These are phyloP conservation scores for Plutomurus gul DNA, from an alignment of 1,140 invertebrate species.

Conservation along the genomic window DNA sequence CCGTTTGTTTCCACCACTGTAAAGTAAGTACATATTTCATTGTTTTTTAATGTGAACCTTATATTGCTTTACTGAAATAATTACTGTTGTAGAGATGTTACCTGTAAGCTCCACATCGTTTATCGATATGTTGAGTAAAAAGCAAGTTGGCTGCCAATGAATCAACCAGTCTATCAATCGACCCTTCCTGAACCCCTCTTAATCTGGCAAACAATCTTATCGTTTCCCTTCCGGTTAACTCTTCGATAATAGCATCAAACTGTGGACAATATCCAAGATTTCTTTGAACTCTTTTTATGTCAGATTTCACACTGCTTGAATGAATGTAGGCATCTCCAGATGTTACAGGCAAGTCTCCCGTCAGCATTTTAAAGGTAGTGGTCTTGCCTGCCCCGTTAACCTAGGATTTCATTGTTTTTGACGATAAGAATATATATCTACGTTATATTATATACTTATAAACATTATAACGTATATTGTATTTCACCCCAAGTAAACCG, in stretches of 20 bases:
- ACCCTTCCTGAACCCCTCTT: constrained; percentile 66
- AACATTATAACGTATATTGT: too few species aligned
- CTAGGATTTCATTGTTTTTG: too few species aligned
- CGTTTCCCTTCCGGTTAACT: constrained; percentile 79
- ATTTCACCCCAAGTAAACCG: constrained; percentile 44
- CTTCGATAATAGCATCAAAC: constrained; percentile 73
- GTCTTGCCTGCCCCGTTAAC: constrained; percentile 64
- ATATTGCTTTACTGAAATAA: too few species aligned
- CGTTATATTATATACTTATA: too few species aligned
- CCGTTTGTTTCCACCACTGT: constrained; percentile 67
- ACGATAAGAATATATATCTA: too few species aligned
- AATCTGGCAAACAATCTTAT: constrained; percentile 74
- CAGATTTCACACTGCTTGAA: constrained; percentile 58
- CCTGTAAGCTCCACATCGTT: constrained; percentile 59
- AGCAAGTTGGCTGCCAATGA: constrained; percentile 56
- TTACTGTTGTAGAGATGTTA: too few species aligned
- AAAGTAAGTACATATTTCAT: not conserved
- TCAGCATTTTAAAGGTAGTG: constrained; percentile 86
- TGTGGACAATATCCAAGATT: constrained; percentile 65
- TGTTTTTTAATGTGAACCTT: too few species aligned
- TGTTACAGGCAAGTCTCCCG: constrained; percentile 72
- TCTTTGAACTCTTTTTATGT: constrained; percentile 60
- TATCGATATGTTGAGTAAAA: constrained; percentile 59
- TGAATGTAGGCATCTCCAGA: constrained; percentile 65
- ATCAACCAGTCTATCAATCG: constrained; percentile 57